These are phyloP conservation scores for Sminthurinus aureus DNA, from an alignment of 2,888 invertebrate genomes.

Conservation along the genomic window DNA sequence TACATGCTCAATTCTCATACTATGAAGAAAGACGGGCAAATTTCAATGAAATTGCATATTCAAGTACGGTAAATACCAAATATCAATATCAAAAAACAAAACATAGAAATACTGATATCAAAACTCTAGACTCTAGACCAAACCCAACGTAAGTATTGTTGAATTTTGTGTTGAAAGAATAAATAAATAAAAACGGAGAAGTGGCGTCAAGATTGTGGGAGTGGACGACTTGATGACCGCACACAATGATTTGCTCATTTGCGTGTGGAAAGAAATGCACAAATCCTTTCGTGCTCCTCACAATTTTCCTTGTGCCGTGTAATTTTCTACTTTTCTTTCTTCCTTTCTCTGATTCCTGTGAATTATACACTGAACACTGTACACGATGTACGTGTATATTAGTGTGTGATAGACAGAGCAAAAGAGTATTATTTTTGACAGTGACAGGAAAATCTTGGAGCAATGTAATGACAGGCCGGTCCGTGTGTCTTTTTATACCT, in stretches of 20 bases:
- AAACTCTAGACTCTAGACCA: neutral
- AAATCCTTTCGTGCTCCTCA: conserved; percentile 34
- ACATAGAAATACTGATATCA: too few relatives aligned
- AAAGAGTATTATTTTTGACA: conserved; percentile 21
- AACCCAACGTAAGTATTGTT: neutral
- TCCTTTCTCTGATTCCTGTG: conserved; percentile 3
- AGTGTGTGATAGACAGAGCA: neutral
- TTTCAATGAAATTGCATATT: too few relatives aligned
- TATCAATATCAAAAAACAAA: too few relatives aligned
- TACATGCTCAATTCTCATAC: too few relatives aligned
- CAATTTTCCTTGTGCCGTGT: conserved; percentile 37
- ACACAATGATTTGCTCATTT: conserved; percentile 34
- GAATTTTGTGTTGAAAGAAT: too few relatives aligned
- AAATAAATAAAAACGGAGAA: neutral
- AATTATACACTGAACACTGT: neutral
- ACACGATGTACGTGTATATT: neutral
- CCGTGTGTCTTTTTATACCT: conserved; percentile 19
- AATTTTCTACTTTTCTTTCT: conserved; percentile 35
- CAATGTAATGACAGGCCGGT: conserved; percentile 34
- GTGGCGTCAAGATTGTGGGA: neutral
- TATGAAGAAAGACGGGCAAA: too few relatives aligned
- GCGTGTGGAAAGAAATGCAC: conserved; percentile 27
- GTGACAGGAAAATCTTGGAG: conserved; percentile 28
- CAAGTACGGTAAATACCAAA: too few relatives aligned
- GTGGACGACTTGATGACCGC: conserved; percentile 30